Percentiles rank a stretch among this genome's conserved stretches.
These are phyloP conservation scores for Hirtodrosophila histrioides DNA, from an alignment of 2,888 invertebrate genomes.

Conservation along the genomic window DNA sequence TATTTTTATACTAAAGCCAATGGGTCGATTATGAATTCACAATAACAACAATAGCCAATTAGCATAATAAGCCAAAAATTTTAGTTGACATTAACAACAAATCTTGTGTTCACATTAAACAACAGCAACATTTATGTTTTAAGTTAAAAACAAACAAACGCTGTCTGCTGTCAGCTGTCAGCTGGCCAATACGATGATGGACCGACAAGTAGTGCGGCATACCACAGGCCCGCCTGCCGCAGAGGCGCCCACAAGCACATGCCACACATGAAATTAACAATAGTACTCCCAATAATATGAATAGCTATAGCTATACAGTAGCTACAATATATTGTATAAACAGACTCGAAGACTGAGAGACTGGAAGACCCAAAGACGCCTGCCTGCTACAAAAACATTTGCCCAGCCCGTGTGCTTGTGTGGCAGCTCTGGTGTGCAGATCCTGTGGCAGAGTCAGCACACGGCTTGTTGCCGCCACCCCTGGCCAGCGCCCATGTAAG, in stretches of 20 bases:
- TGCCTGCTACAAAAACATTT: conserved; percentile 55
- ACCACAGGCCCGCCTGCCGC: conserved; percentile 14
- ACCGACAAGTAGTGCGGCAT: conserved; percentile 6
- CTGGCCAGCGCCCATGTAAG: conserved; percentile 9
- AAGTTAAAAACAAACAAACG: conserved; percentile 42
- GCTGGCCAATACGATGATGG: conserved; percentile 5
- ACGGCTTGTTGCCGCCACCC: conserved; percentile 12
- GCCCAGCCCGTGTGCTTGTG: conserved; percentile 44
- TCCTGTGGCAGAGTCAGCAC: conserved; percentile 18
- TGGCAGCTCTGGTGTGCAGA: conserved; percentile 6
- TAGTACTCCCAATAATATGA: conserved; percentile 45
- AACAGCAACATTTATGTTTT: conserved; percentile 72
- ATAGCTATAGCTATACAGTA: conserved; percentile 3
- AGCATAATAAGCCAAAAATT: conserved; percentile 72
- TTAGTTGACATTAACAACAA: conserved; percentile 46
- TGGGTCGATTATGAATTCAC: conserved; percentile 47
- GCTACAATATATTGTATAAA: not conserved
- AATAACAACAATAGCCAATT: conserved; percentile 71
- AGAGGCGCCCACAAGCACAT: conserved; percentile 30
- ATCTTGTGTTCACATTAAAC: conserved; percentile 61
- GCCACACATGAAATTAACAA: conserved; percentile 63
- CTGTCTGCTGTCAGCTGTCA: conserved; percentile 31
- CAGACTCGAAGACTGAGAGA: conserved; percentile 34
- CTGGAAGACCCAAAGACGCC: conserved; percentile 47
- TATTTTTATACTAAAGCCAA: conserved; percentile 84